These are phyloP conservation scores for Hiodon tergisus DNA, from an alignment of 2,113 vertebrate species.

Conservation along the genomic window DNA sequence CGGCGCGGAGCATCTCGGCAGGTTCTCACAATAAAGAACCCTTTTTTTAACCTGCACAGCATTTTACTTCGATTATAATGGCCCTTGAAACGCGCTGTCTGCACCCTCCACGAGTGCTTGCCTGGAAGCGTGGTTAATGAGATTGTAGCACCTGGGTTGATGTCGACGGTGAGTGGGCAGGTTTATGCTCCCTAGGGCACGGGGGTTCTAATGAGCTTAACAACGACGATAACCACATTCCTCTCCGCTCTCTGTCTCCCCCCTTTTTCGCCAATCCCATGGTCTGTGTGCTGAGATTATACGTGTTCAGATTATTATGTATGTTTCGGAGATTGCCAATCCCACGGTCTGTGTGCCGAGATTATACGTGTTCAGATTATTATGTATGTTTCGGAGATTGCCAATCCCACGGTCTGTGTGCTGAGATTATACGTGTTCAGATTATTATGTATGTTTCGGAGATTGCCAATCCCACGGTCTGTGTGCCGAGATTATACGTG, in stretches of 20 bases:
- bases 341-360: no score
- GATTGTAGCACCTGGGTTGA: constrained; percentile 4
- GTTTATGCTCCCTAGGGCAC: not conserved
- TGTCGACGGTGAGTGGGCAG: constrained; percentile 18
- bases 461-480: no score
- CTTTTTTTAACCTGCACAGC: not conserved
- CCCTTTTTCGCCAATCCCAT: not conserved
- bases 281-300: not conserved
- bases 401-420: not conserved
- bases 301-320: not conserved
- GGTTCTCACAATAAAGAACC: not conserved
- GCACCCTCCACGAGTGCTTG: not conserved
- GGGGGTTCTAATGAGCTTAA: constrained; percentile 9
- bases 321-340: not conserved
- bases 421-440: not conserved
- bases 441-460: not conserved
- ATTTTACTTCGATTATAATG: no score
- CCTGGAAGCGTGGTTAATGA: not conserved
- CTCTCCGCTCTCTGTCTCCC: not conserved
- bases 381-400: not conserved
- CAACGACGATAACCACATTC: not conserved
- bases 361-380: no score
- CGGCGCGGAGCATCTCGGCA: not conserved
- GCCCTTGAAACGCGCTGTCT: not conserved
- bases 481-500: no score